Percentiles rank a stretch among this genome's conserved stretches.
phyloP scores from a whole-genome alignment of 2,888 invertebrate species.

The Dryadula phaetusa region DNA sequence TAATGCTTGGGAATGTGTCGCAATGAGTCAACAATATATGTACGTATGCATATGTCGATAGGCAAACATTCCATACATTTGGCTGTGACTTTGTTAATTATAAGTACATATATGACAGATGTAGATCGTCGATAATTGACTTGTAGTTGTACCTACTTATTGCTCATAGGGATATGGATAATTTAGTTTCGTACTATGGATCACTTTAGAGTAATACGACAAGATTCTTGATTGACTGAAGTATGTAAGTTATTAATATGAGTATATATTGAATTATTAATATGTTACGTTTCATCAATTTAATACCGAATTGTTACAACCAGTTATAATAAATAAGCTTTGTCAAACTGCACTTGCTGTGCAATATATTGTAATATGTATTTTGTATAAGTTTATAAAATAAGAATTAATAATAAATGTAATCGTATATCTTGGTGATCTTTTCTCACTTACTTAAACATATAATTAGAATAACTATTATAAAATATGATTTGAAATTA shows the following conservation, averaged over 20 bases:
- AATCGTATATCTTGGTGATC: too few species aligned
- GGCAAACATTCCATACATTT: conserved; percentile 8
- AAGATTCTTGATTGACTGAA: neutral
- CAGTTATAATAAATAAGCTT: too few species aligned
- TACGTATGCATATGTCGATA: neutral
- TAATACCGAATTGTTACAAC: too few species aligned
- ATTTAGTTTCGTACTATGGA: neutral
- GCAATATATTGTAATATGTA: too few species aligned
- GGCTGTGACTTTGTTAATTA: neutral
- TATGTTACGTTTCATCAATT: too few species aligned
- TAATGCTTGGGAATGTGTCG: conserved; percentile 24
- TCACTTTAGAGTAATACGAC: neutral
- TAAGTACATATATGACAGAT: neutral
- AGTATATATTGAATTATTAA: neutral
- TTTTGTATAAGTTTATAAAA: too few species aligned
- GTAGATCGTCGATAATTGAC: conserved; percentile 10
- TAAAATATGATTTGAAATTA: neutral
- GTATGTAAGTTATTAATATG: neutral
- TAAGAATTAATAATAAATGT: too few species aligned
- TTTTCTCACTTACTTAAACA: too few species aligned
- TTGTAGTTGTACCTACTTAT: neutral
- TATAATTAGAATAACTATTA: neutral
- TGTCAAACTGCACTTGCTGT: too few species aligned
- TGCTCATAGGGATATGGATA: neutral
- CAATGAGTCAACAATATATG: conserved; percentile 2